These are phyloP conservation scores for Molossus alvarezi DNA, from an alignment of 2,797 vertebrate species.

Conservation along the genomic window DNA sequence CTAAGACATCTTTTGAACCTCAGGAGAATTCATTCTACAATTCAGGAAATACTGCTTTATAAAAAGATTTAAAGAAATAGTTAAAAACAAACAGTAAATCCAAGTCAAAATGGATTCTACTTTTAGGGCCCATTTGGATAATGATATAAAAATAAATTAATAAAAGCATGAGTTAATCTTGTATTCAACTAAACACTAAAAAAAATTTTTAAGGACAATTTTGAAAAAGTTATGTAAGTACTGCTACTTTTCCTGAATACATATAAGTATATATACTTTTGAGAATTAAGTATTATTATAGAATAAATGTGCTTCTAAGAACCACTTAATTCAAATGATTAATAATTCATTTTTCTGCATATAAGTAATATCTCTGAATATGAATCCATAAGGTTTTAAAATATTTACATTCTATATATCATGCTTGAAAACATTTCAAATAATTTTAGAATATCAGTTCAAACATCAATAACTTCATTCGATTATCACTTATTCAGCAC, in stretches of 20 bases:
- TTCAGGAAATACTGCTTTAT: not conserved
- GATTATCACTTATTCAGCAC: constrained; percentile 4
- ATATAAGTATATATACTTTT: not conserved
- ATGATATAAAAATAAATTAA: constrained; percentile 59
- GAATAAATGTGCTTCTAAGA: constrained; percentile 45
- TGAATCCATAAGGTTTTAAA: constrained; percentile 32
- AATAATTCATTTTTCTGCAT: constrained; percentile 48
- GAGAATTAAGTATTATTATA: constrained; percentile 27
- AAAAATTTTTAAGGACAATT: not conserved
- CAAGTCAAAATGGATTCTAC: constrained; percentile 43
- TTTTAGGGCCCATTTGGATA: not conserved
- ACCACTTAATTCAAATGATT: constrained; percentile 41
- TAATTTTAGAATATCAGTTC: constrained; percentile 46
- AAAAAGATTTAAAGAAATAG: constrained; percentile 47
- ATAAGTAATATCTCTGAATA: constrained; percentile 8
- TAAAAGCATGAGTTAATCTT: constrained; percentile 52
- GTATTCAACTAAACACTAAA: not conserved
- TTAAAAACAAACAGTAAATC: constrained; percentile 55
- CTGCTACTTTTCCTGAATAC: constrained; percentile 2
- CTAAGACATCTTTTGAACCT: constrained; percentile 39
- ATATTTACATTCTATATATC: constrained; percentile 10
- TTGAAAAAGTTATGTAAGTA: not conserved
- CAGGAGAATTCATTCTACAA: not conserved
- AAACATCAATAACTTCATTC: constrained; percentile 49
- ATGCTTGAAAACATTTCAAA: constrained; percentile 37